These are phyloP conservation scores for Centropus unirufus DNA, from an alignment of 2,113 vertebrate genomes.

Conservation along the genomic window DNA sequence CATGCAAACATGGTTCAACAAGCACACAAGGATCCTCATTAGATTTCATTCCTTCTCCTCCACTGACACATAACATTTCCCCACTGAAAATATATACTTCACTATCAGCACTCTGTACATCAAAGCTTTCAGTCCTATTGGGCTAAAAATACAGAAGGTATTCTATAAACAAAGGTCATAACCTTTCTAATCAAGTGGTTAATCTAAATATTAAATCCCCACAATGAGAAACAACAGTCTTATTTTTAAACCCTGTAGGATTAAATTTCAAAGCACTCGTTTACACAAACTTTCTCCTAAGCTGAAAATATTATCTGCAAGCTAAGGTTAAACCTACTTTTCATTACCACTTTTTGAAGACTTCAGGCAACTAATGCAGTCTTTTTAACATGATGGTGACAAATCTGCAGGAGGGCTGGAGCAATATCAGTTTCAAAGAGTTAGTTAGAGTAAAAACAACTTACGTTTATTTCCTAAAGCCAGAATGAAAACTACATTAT, in stretches of 20 bases:
- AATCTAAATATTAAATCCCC: conserved; percentile 39
- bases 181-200: conserved; percentile 24
- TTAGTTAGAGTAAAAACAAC: neutral
- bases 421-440: neutral
- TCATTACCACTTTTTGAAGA: neutral
- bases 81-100: neutral
- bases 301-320: neutral
- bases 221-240: neutral
- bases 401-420: neutral
- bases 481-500: neutral
- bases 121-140: neutral
- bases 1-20: neutral
- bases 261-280: neutral
- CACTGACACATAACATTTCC: neutral
- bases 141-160: conserved; percentile 21
- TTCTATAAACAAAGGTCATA: conserved; percentile 31
- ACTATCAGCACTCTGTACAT: neutral
- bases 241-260: neutral
- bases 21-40: neutral
- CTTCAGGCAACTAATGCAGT: neutral
- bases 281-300: neutral
- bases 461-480: neutral
- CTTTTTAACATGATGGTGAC: neutral
- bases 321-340: neutral
- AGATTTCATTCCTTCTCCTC: neutral